Evolutionary conservation across 2,888 invertebrate genomes (phyloP), one percentile per base, ranked within the genome.

Genomic region (Dascillus cervinus): DNA sequence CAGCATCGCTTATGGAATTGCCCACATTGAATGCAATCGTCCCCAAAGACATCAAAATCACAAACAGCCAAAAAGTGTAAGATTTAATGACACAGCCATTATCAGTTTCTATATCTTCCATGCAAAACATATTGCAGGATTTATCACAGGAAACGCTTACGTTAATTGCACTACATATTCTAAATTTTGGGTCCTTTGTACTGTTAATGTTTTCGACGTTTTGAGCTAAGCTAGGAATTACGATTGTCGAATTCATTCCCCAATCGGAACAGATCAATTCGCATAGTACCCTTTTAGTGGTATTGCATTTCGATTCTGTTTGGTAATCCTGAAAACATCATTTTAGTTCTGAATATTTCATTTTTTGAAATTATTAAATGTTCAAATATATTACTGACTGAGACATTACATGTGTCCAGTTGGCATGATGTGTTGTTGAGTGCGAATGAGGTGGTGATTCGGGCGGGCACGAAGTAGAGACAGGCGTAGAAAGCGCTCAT

Each of bases 1-100:
- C 81, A 1, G 91, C 89, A 62, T 94, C 94, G 20, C 86, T 84
- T 20, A 92, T 80, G 25, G 84, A 87, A 52, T 90, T 85, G 15
- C 81, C 77, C 0, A 92, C 89, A 58, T 87, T 88, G 54, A 82
- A 88, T 2, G 82, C 81, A 34, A 87, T 81, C 2, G 78, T 82
- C 13, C 86, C 86, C 1, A 82, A 42, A 22, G 80, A 79, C 70
- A 84, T 76, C 11, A 85, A 59, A 1, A 79, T 43, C 0, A 86
- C 76, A 46, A 84, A 87, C 2, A 71, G 66, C 85, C 84, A 86
- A 58, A 87, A 88, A 1, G 73, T 70, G 0, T 64, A 49, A 0
- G 78, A 75, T 36, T 63, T 63, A 47, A 82, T 83, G 10, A 83
- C 59, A 37, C 60, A 58, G 10, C 32, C 34, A 34, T 42, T 45